phyloP scores from a whole-genome alignment of 1,140 invertebrate species.

The Neotoxoptera formosana region DNA sequence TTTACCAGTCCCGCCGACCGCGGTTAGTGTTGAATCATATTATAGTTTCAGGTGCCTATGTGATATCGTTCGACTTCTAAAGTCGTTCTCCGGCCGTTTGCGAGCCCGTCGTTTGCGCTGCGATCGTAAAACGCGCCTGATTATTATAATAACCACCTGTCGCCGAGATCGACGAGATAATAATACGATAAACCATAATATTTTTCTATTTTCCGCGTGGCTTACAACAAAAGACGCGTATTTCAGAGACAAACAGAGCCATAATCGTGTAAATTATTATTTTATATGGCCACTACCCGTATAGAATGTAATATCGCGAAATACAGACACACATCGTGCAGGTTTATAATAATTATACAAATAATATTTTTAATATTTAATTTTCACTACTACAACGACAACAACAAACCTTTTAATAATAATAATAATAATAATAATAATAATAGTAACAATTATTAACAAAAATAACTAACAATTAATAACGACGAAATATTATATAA shows the following conservation, averaged over 20 bases:
- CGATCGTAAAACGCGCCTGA: not conserved
- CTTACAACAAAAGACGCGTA: not conserved
- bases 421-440: not conserved
- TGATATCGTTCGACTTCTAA: not conserved
- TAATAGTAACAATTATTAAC: too few species aligned
- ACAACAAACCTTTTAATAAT: too few species aligned
- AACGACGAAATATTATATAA: not conserved
- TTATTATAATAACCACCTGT: not conserved
- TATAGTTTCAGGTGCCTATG: too few species aligned
- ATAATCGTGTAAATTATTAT: not conserved
- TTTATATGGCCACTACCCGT: not conserved
- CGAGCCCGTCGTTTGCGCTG: not conserved
- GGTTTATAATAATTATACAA: not conserved
- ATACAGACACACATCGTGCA: not conserved
- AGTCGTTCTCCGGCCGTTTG: not conserved
- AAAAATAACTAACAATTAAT: not conserved
- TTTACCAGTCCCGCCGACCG: too few species aligned
- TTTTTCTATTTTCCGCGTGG: not conserved
- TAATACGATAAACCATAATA: too few species aligned
- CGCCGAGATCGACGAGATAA: not conserved
- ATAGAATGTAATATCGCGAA: not conserved
- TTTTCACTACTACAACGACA: not conserved
- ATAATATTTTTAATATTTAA: not conserved
- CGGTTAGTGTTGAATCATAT: too few species aligned
- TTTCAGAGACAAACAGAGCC: not conserved